Evolutionary conservation across 2,797 vertebrate species (phyloP).

Genomic region (Poecilia velifera): DNA sequence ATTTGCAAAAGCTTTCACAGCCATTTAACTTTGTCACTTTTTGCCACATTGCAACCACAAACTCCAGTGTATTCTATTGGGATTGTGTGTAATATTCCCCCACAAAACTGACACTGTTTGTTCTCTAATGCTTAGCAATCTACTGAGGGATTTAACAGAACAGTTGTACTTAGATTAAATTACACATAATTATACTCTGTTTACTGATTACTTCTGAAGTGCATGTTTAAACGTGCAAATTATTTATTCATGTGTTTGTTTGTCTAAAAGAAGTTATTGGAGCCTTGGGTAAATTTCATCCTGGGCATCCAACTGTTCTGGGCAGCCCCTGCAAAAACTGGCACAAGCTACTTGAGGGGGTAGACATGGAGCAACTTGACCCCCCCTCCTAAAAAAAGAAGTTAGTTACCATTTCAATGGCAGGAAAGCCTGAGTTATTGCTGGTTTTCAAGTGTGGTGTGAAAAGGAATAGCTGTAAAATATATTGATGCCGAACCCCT

Average conservation of each 20-base stretch:
- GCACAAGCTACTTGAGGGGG: slow-evolving; percentile 36
- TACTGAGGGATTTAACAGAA: neutral
- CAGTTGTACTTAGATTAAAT: neutral
- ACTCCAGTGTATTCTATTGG: neutral
- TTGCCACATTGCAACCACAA: neutral
- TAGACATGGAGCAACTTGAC: slow-evolving; percentile 20
- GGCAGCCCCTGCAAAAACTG: slow-evolving; percentile 36
- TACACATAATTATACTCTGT: neutral
- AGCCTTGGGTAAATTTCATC: neutral
- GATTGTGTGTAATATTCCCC: neutral
- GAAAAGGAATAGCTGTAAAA: slow-evolving; percentile 83
- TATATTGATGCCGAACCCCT: slow-evolving; percentile 81
- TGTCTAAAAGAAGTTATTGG: neutral
- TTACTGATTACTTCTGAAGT: neutral
- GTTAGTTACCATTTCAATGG: slow-evolving; percentile 82
- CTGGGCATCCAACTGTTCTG: slow-evolving; percentile 41
- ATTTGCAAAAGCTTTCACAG: neutral
- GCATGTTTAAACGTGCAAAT: neutral
- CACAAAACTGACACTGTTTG: neutral
- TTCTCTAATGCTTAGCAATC: neutral
- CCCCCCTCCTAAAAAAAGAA: slow-evolving; percentile 32
- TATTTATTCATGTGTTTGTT: slow-evolving; percentile 4
- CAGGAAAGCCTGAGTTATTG: slow-evolving; percentile 68
- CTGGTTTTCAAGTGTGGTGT: slow-evolving; percentile 81
- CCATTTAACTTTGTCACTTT: neutral